Percentiles rank a stretch among this genome's conserved stretches.
Conservation (phyloP, 2,797 vertebrate species). For the Chlorospingus flavigularis region DNA sequence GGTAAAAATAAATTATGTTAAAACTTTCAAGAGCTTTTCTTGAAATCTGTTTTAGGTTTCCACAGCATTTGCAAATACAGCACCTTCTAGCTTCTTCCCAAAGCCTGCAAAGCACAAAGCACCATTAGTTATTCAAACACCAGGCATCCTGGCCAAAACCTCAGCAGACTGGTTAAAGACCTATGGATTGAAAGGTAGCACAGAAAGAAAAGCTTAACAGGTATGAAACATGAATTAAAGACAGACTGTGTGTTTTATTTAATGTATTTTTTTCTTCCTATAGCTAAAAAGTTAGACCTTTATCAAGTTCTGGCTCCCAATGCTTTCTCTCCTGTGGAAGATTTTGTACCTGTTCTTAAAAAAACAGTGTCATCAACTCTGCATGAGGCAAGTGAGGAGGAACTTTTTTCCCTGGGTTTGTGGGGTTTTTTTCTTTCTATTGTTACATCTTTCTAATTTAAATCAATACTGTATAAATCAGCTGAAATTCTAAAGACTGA, state of each 20-base stretch:
- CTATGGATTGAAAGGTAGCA: slow-evolving; percentile 81
- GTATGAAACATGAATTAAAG: neutral
- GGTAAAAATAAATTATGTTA: neutral
- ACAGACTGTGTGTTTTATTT: neutral
- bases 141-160: slow-evolving; percentile 66
- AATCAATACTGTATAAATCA: neutral
- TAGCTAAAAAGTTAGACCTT: slow-evolving; percentile 80
- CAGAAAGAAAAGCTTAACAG: neutral
- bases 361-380: slow-evolving; percentile 81
- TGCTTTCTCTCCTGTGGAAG: slow-evolving; percentile 75
- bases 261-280: neutral
- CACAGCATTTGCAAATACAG: slow-evolving; percentile 16
- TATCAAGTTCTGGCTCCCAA: slow-evolving; percentile 82
- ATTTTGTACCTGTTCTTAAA: slow-evolving; percentile 80
- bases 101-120: slow-evolving; percentile 55
- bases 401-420: neutral
- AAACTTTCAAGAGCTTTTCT: neutral
- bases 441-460: neutral
- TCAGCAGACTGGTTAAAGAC: slow-evolving; percentile 81
- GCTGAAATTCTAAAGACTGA: neutral
- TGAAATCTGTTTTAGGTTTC: slow-evolving; percentile 68
- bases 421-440: neutral
- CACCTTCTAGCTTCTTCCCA: slow-evolving; percentile 34
- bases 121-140: slow-evolving; percentile 73
- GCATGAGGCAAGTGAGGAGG: slow-evolving; percentile 67